phyloP scores from a whole-genome alignment of 2,888 invertebrate species.

The Arenicola marina region DNA sequence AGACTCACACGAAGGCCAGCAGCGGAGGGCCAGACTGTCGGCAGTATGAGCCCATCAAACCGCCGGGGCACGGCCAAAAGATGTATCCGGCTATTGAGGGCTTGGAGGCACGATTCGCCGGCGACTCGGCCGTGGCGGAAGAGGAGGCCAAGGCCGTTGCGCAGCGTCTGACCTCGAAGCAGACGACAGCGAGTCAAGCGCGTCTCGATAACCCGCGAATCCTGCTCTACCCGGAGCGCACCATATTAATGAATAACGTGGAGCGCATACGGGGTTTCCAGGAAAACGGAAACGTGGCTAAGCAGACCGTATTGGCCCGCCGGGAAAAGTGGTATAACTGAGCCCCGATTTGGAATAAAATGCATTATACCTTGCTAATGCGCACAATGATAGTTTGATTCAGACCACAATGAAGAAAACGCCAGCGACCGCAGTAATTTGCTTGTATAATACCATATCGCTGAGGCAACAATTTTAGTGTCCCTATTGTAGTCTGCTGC shows the following conservation, averaged over 20 bases:
- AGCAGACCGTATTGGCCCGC: constrained; percentile 21
- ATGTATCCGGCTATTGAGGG: constrained; percentile 15
- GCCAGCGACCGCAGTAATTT: too few relatives aligned
- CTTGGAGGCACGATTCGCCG: constrained; percentile 15
- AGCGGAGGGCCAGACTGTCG: neutral
- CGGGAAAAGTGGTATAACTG: constrained; percentile 31
- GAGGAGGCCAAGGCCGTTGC: too few relatives aligned
- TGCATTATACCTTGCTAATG: too few relatives aligned
- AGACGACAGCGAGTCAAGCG: constrained; percentile 22
- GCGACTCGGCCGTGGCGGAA: too few relatives aligned
- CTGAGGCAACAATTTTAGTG: too few relatives aligned
- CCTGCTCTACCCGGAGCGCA: constrained; percentile 33
- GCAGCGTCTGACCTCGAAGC: constrained; percentile 6
- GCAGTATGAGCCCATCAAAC: neutral
- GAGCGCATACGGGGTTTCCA: constrained; percentile 26
- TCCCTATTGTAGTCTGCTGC: too few relatives aligned
- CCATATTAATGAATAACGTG: constrained; percentile 28
- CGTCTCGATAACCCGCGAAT: constrained; percentile 25
- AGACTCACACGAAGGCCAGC: constrained; percentile 12
- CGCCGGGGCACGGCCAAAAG: constrained; percentile 18
- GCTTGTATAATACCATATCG: too few relatives aligned
- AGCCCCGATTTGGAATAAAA: too few relatives aligned
- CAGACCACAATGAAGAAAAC: too few relatives aligned
- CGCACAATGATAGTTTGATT: too few relatives aligned
- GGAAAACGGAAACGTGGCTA: constrained; percentile 21